Percentiles rank a stretch among this genome's conserved stretches.
phyloP scores from a whole-genome alignment of 2,113 vertebrate species.

The Australoheros scitulus region DNA sequence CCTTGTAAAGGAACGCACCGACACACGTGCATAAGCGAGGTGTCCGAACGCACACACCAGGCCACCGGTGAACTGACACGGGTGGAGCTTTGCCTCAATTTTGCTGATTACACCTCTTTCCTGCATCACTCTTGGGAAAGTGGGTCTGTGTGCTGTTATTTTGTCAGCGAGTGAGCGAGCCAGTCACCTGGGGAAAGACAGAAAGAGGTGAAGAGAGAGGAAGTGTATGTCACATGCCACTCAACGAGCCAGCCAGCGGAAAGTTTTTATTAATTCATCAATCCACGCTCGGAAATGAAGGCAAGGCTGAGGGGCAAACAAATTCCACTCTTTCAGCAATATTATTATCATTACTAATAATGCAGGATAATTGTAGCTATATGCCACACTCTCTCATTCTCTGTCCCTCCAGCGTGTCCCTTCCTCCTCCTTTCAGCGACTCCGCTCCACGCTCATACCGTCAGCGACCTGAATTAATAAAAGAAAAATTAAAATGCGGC shows the following conservation, averaged over 20 bases:
- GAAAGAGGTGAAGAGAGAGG: not conserved
- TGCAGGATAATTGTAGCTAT: constrained; percentile 62
- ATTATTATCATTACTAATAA: constrained; percentile 74
- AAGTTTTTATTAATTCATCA: constrained; percentile 59
- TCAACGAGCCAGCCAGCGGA: constrained; percentile 34
- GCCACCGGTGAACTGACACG: constrained; percentile 27
- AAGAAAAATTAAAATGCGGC: constrained; percentile 61
- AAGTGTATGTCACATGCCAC: constrained; percentile 34
- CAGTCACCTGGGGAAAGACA: constrained; percentile 28
- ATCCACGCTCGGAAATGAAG: constrained; percentile 26
- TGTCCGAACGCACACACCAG: not conserved
- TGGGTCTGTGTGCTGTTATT: constrained; percentile 24
- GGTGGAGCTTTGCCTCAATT: constrained; percentile 43
- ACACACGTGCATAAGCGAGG: not conserved
- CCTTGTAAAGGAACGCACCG: not conserved
- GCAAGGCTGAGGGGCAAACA: constrained; percentile 59
- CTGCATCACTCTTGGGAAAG: constrained; percentile 22
- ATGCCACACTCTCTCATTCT: constrained; percentile 10
- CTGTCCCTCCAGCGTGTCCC: constrained; percentile 20
- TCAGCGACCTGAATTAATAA: constrained; percentile 70
- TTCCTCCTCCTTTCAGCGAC: not conserved
- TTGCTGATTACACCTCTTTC: constrained; percentile 50
- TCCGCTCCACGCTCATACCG: constrained; percentile 1
- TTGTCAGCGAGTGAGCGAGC: constrained; percentile 24
- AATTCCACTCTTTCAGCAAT: constrained; percentile 60